Evolutionary conservation across 2,888 invertebrate species (phyloP), one percentile per base, ranked within the genome.

Genomic region (Drosophila bunnanda): DNA sequence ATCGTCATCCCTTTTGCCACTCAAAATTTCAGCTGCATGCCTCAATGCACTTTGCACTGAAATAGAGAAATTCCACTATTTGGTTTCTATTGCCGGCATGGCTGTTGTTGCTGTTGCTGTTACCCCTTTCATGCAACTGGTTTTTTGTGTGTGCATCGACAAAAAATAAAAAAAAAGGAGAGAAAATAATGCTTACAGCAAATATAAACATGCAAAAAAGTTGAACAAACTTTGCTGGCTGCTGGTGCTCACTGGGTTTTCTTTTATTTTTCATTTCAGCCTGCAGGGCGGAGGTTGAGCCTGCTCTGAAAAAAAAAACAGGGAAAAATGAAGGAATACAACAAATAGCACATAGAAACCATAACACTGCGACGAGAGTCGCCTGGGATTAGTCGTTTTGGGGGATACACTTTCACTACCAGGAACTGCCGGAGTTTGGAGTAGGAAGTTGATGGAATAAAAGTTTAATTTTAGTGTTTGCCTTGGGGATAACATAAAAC

Each of bases 121-220:
- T 75, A 66, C 71, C 77, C 57, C 54, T 68, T 88, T 75, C 52
- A 68, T 80, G 88, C 88, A 88, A 88, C 82, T 85, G 88, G 88
- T 82, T 88, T 82, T 82, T 74, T 55, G 55, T 68, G 60, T 68
- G 44, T 52, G 65, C 87, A 87, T 87, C 82, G 68, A 77, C 25
- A 25, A 25, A 25, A 25, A 25, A 25, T 25, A 25, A 4, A 83
- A 77, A 81, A 75, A 79, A 79, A 81, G 68, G 71, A 59, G 30
- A 62, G 75, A 74, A 74, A 80, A 77, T 76, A 67, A 67, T 67
- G 82, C 82, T 82, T 74, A 79, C 67, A 75, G 85, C 82, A 69
- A 83, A 80, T 75, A 65, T 77, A 82, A 82, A 76, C 70, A 68
- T 73, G 53, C 36, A 60, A 73, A 69, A 81, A 68, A 76, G 79